Conservation (phyloP, 2,888 invertebrate species). For the Philereme vetulata region DNA sequence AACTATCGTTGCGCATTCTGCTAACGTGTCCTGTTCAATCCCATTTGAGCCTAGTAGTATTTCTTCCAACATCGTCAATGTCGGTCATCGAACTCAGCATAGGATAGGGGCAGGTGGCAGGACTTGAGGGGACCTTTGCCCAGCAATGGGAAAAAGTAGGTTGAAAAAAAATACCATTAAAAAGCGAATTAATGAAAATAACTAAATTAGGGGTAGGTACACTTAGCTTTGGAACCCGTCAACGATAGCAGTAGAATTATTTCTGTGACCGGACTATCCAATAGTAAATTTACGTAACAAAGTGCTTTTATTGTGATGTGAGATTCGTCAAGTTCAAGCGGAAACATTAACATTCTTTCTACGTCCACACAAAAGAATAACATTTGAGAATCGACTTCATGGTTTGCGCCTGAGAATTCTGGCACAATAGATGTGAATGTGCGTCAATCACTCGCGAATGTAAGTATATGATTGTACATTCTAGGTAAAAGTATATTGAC, state of each 20-base stretch:
- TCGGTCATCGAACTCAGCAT: too few relatives aligned
- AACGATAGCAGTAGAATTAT: conserved; percentile 1
- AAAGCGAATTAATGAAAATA: too few relatives aligned
- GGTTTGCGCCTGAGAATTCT: conserved; percentile 72
- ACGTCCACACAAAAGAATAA: conserved; percentile 79
- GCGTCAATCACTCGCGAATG: conserved; percentile 49
- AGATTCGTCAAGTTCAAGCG: conserved; percentile 74
- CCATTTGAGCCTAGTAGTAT: too few relatives aligned
- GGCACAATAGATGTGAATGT: conserved; percentile 64
- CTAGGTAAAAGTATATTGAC: conserved; percentile 33
- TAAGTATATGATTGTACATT: conserved; percentile 20
- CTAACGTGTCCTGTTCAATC: too few relatives aligned
- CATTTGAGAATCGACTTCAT: conserved; percentile 75
- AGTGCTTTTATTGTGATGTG: conserved; percentile 66
- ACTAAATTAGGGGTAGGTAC: too few relatives aligned
- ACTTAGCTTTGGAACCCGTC: too few relatives aligned
- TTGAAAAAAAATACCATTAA: too few relatives aligned
- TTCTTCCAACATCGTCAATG: too few relatives aligned
- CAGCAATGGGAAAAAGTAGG: too few relatives aligned
- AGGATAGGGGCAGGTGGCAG: too few relatives aligned
- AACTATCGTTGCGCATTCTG: too few relatives aligned
- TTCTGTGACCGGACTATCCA: conserved; percentile 49
- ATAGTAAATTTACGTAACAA: conserved; percentile 63
- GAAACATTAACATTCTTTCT: conserved; percentile 81
- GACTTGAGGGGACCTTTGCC: too few relatives aligned